Conservation (phyloP, 30 jellyfish, hydroid and myxozoan genomes). For the Clytia hemisphaerica region DNA sequence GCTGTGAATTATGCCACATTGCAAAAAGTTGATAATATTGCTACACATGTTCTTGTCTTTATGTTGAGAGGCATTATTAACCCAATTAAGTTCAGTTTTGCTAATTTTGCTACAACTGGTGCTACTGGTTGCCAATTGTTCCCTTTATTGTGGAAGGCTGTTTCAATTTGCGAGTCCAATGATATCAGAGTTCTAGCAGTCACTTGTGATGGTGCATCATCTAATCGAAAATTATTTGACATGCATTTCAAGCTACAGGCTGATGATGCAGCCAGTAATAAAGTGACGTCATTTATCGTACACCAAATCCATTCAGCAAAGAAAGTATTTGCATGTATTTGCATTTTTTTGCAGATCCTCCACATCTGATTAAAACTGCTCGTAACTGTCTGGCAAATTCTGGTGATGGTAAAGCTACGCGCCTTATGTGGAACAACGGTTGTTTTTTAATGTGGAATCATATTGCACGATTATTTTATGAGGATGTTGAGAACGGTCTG, state of each 20-base stretch:
- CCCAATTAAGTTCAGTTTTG: slow-evolving; percentile 36
- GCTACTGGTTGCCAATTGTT: slow-evolving; percentile 31
- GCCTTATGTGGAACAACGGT: slow-evolving; percentile 48
- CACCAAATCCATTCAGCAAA: slow-evolving; percentile 5
- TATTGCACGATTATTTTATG: slow-evolving; percentile 27
- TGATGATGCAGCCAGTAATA: slow-evolving; percentile 2
- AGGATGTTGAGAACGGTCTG: slow-evolving; percentile 43
- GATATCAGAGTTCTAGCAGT: slow-evolving; percentile 45
- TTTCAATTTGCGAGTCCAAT: no score
- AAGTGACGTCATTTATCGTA: slow-evolving; percentile 26
- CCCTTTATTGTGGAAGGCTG: slow-evolving; percentile 44
- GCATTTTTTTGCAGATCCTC: slow-evolving; percentile 36
- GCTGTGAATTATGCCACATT: slow-evolving; percentile 31
- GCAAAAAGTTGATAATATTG: slow-evolving; percentile 13
- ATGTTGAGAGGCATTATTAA: slow-evolving; percentile 28
- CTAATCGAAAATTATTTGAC: slow-evolving; percentile 33
- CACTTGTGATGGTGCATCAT: slow-evolving; percentile 56
- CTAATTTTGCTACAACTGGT: slow-evolving; percentile 45
- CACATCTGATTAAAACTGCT: slow-evolving; percentile 44
- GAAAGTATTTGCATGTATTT: background rate
- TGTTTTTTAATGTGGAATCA: slow-evolving; percentile 32
- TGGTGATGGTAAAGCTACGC: slow-evolving; percentile 27
- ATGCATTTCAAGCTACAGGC: slow-evolving; percentile 30
- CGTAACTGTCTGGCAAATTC: slow-evolving; percentile 44
- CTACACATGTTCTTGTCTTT: slow-evolving; percentile 41